phyloP scores from a whole-genome alignment of 2,888 invertebrate species.

The Calameuta filiformis region DNA sequence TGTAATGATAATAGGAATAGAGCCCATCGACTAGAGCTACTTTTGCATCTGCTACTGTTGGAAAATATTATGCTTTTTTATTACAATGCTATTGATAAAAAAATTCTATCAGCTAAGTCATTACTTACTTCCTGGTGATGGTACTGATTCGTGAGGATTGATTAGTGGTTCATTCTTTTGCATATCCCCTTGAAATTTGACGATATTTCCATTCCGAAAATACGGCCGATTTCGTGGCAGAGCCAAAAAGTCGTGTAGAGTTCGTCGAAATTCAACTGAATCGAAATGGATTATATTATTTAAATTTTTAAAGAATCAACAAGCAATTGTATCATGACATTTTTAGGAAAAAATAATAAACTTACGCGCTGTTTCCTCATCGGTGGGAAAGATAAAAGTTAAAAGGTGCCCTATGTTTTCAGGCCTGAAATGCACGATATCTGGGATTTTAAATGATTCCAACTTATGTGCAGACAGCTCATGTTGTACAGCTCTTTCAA shows the following conservation, averaged over 20 bases:
- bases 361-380: constrained; percentile 75
- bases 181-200: constrained; percentile 68
- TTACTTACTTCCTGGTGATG: constrained; percentile 44
- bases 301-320: not conserved
- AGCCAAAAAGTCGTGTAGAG: constrained; percentile 78
- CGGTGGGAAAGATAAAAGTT: constrained; percentile 79
- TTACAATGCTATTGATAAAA: constrained; percentile 8
- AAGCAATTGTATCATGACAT: not conserved
- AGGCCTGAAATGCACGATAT: constrained; percentile 81
- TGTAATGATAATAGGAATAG: constrained; percentile 96
- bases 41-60: constrained; percentile 65
- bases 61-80: not conserved
- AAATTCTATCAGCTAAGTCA: constrained; percentile 8
- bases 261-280: constrained; percentile 74
- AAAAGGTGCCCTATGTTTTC: constrained; percentile 80
- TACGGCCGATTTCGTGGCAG: constrained; percentile 77
- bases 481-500: constrained; percentile 72
- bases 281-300: constrained; percentile 27
- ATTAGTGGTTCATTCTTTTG: constrained; percentile 68
- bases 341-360: constrained; percentile 15
- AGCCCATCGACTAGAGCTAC: constrained; percentile 79
- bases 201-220: constrained; percentile 80
- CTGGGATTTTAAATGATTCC: constrained; percentile 60
- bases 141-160: constrained; percentile 79
- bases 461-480: constrained; percentile 69